Conservation (phyloP, 2,888 invertebrate genomes). For the Pasiphila rectangulata region DNA sequence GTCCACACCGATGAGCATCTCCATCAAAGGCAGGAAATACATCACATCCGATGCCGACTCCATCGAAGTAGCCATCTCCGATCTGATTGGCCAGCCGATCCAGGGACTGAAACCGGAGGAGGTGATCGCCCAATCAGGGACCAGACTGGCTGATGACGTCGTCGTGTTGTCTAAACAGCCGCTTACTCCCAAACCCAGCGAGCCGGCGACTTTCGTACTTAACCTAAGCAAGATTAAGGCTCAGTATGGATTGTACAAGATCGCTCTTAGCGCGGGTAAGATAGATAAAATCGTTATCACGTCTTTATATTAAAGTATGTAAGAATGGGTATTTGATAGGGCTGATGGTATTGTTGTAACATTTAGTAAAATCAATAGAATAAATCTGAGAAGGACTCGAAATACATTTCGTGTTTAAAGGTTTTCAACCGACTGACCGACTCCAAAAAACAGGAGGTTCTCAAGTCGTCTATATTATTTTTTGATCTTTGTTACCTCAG, state of each 20-base stretch:
- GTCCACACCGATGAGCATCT: slow-evolving; percentile 92
- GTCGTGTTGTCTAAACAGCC: slow-evolving; percentile 87
- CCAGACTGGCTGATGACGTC: slow-evolving; percentile 86
- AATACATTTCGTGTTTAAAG: too few relatives aligned
- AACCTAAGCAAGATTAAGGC: slow-evolving; percentile 89
- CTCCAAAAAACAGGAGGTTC: too few relatives aligned
- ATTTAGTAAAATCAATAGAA: too few relatives aligned
- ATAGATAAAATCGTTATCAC: too few relatives aligned
- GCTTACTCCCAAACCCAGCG: slow-evolving; percentile 70
- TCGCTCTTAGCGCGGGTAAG: slow-evolving; percentile 88
- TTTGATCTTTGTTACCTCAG: too few relatives aligned
- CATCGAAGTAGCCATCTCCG: slow-evolving; percentile 86
- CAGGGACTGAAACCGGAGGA: slow-evolving; percentile 82
- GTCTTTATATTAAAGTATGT: too few relatives aligned
- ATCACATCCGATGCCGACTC: slow-evolving; percentile 88
- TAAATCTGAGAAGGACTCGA: too few relatives aligned
- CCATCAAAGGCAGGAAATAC: slow-evolving; percentile 88
- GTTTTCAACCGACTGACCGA: too few relatives aligned
- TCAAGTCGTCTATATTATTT: too few relatives aligned
- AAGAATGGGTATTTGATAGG: too few relatives aligned
- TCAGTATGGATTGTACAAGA: slow-evolving; percentile 91
- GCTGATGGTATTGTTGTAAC: too few relatives aligned
- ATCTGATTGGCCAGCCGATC: slow-evolving; percentile 87
- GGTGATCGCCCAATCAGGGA: slow-evolving; percentile 88
- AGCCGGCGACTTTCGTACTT: slow-evolving; percentile 86